Percentiles rank a stretch among this genome's conserved stretches.
Conservation (phyloP, 2,888 invertebrate species). For the Drosophila pseudotalamancana region DNA sequence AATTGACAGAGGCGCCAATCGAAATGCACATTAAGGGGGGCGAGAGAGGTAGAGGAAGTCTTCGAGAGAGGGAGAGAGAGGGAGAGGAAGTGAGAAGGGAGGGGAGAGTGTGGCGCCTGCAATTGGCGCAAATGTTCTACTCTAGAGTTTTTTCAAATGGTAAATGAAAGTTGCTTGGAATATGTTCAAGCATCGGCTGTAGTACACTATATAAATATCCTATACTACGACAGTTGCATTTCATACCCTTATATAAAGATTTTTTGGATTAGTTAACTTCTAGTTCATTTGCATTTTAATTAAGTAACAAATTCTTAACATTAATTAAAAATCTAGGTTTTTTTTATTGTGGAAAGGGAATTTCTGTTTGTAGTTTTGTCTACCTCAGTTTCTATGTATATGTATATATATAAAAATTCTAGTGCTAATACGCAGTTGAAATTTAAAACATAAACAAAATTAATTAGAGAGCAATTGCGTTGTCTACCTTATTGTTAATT, state of each 20-base stretch:
- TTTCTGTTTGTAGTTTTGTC: too few relatives aligned
- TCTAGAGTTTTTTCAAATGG: neutral
- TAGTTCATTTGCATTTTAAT: too few relatives aligned
- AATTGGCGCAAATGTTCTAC: slow-evolving; percentile 26
- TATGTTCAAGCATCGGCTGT: too few relatives aligned
- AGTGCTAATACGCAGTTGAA: neutral
- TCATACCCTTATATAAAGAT: too few relatives aligned
- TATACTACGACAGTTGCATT: too few relatives aligned
- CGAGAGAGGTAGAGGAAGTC: neutral
- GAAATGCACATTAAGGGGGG: slow-evolving; percentile 8
- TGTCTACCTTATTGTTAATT: slow-evolving; percentile 1
- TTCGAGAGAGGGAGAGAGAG: neutral
- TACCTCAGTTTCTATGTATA: too few relatives aligned
- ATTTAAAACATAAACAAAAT: neutral
- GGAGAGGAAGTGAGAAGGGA: neutral
- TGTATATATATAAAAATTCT: neutral
- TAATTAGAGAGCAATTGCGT: neutral
- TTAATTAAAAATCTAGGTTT: too few relatives aligned
- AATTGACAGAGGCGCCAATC: slow-evolving; percentile 44
- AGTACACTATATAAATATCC: too few relatives aligned
- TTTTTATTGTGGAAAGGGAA: too few relatives aligned
- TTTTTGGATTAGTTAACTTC: too few relatives aligned
- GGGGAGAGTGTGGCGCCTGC: neutral
- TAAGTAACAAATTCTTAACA: too few relatives aligned
- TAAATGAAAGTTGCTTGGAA: too few relatives aligned